Conservation (phyloP, 2,113 vertebrate genomes). For the Gallinago media region DNA sequence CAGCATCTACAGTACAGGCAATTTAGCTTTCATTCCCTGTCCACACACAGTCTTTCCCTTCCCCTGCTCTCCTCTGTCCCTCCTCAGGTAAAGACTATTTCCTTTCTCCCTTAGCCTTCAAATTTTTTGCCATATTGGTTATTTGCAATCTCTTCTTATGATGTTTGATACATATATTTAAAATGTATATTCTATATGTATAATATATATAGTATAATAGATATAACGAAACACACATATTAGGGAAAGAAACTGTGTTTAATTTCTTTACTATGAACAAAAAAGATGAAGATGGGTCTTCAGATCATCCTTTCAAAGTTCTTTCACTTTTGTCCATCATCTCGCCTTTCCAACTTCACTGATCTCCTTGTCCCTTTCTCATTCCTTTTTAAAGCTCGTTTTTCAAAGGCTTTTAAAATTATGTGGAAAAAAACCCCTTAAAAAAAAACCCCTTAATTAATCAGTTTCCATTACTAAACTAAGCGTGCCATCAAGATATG, state of each 20-base stretch:
- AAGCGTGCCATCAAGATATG: not conserved
- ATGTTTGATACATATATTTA: not conserved
- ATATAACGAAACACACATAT: not conserved
- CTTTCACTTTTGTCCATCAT: not conserved
- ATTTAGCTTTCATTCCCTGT: not conserved
- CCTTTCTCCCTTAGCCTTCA: not conserved
- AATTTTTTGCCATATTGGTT: not conserved
- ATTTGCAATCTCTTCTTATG: not conserved
- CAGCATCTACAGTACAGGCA: not conserved
- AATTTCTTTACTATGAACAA: not conserved
- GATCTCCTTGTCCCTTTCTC: not conserved
- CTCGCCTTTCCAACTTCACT: not conserved
- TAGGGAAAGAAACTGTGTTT: not conserved
- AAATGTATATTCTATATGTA: not conserved
- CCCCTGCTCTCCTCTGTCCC: not conserved
- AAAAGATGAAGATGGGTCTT: not conserved
- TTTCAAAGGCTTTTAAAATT: not conserved
- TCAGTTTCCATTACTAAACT: not conserved
- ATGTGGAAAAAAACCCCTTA: too few species aligned
- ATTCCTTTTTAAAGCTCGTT: not conserved
- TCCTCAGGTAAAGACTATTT: not conserved
- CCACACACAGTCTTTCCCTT: not conserved
- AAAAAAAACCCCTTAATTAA: not conserved
- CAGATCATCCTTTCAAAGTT: not conserved
- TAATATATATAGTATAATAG: too few species aligned